Base-by-base conservation (phyloP, 2,113 vertebrate species). In the Poecilia latipinna region DNA sequence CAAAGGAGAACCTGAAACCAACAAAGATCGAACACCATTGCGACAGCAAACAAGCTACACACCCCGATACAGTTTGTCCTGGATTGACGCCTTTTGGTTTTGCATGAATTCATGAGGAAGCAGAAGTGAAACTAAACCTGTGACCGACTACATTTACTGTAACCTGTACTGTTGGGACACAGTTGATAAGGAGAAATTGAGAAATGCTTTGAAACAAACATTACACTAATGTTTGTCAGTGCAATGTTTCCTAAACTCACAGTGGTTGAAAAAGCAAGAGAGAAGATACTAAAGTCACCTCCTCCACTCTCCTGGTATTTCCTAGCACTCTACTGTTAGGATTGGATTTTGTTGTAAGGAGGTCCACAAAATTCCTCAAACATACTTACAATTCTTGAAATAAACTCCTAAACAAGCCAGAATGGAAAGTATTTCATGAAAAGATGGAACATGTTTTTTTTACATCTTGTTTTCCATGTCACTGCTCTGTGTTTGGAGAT, bases 61-160 rank as follows among this genome's bases (percentile, higher is more conserved):
- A 31, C 13, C 5, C 17, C 5, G 17, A 2, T 22, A 1, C 7
- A 70, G 44, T 63, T 61, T 57, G 44, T 11, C 35, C 33, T 17
- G 12, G 2, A 31, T 62, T 65, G 26, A 60, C n/a, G 28, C 19
- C 17, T 31, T 79, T 17, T 51, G 65, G 33, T 64, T 76, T 82
- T n/a, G 39, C 8, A 2, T 42, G 12, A 60, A 65, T 4, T 39
- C 48, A 69, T 24, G 37, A 74, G 31, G 22, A 80, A 85, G 77
- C 68, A 78, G 74, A 82, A 78, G 39, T 24, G 48, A 71, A 84
- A 78, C 68, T 67, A 67, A 57, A 69, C 24, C 35, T 64, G 33
- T 12, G 51, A 35, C 22, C 28, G 0, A n/a, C 37, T 4, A 51
- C 24, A 32, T 8, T 4, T 32, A 44, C 32, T 8, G 19, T 4